phyloP scores from a whole-genome alignment of 2,888 invertebrate genomes.

The Amblyteles armatorius region DNA sequence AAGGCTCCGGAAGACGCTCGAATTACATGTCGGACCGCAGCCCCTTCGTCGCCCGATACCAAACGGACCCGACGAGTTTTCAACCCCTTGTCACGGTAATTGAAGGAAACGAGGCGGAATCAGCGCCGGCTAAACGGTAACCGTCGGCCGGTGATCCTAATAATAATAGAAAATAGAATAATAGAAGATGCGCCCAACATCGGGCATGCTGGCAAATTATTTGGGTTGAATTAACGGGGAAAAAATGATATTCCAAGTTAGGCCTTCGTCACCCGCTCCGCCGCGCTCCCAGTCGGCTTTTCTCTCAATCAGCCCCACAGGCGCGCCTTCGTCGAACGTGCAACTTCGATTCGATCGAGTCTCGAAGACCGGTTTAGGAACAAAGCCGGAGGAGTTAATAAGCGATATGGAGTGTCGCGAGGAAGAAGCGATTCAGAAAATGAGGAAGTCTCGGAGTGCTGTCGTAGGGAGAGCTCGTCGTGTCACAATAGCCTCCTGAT shows the following conservation, averaged over 20 bases:
- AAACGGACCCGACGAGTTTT: constrained; percentile 27
- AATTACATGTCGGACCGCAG: constrained; percentile 22
- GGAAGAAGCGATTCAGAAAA: constrained; percentile 60
- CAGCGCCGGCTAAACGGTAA: not conserved
- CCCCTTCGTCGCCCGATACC: not conserved
- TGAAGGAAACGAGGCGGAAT: constrained; percentile 60
- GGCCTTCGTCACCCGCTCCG: constrained; percentile 17
- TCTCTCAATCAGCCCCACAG: constrained; percentile 30
- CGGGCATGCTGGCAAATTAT: not conserved
- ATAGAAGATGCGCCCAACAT: not conserved
- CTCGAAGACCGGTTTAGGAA: constrained; percentile 60
- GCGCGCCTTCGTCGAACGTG: constrained; percentile 50
- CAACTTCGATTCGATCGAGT: constrained; percentile 53
- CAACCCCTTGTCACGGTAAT: constrained; percentile 54
- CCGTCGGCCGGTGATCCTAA: not conserved
- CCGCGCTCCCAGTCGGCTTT: constrained; percentile 21
- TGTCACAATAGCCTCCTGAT: constrained; percentile 64
- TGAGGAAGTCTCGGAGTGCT: constrained; percentile 64
- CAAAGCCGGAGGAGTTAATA: constrained; percentile 59
- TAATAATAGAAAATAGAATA: no score
- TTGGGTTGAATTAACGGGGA: not conserved
- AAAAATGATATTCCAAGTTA: constrained; percentile 11
- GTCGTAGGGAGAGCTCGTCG: constrained; percentile 42
- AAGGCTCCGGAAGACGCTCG: constrained; percentile 59
- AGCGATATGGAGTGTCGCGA: constrained; percentile 57